Evolutionary conservation across 2,888 invertebrate genomes (phyloP).

Genomic region (Pinctada fucata): DNA sequence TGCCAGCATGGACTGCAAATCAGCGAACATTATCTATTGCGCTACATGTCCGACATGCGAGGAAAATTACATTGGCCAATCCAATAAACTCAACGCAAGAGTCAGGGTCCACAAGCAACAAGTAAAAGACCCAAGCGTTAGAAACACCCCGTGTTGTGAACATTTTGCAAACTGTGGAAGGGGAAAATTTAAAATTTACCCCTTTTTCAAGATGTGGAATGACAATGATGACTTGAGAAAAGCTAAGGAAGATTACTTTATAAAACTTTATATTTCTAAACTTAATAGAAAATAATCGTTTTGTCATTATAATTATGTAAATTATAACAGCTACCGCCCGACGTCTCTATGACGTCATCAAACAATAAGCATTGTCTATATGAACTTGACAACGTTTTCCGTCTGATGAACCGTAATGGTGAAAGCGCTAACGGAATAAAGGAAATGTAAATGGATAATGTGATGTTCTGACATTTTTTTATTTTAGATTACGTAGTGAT

Average conservation of each 20-base stretch:
- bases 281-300: conserved; percentile 19
- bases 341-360: conserved; percentile 14
- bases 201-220: neutral
- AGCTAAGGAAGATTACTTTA: conserved; percentile 5
- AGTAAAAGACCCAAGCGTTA: neutral
- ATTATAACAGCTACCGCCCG: conserved; percentile 12
- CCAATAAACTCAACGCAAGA: conserved; percentile 5
- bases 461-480: too few species aligned
- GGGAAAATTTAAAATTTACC: conserved; percentile 2
- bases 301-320: neutral
- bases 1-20: conserved; percentile 15
- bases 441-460: too few species aligned
- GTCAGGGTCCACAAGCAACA: conserved; percentile 12
- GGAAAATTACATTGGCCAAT: conserved; percentile 16
- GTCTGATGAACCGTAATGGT: too few species aligned
- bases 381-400: too few species aligned
- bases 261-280: neutral
- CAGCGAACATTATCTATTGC: conserved; percentile 4
- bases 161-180: conserved; percentile 15
- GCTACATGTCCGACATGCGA: conserved; percentile 13
- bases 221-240: neutral
- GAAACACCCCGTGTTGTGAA: conserved; percentile 13
- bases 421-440: too few species aligned
- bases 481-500: too few species aligned
- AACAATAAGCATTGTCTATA: too few species aligned